Evolutionary conservation across 2,797 vertebrate genomes (phyloP), one percentile per base, ranked within the genome.

Genomic region (Acipenser transmontanus): DNA sequence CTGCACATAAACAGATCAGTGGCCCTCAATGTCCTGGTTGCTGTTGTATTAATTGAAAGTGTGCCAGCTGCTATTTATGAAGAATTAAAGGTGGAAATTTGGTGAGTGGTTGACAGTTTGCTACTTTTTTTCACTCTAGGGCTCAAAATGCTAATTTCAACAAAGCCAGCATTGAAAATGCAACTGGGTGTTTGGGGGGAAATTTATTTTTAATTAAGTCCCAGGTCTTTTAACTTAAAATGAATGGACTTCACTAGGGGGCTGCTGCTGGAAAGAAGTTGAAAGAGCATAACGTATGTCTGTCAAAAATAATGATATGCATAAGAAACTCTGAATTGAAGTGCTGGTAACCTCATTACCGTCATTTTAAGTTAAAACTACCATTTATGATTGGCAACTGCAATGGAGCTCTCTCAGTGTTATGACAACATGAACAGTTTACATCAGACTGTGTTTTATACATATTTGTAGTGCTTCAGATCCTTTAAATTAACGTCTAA

Each of bases 121-220:
- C 84, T 87, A 84, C 87, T 88, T 84, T 69, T 34, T 80, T 77
- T 81, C 73, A 73, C 82, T 88, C 85, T 80, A 77, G 83, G 81
- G 80, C 72, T 82, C 82, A 82, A 77, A 77, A 87, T 81, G 82
- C 80, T 88, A 85, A 88, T 88, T 91, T 85, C 84, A 85, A 84
- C 83, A 84, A 34, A 81, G 79, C 80, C 82, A 82, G 78, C 76
- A 78, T 83, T 78, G 60, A 79, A 88, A 80, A 79, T 76, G 51
- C 69, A 74, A 71, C 77, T 68, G 71, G 73, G 74, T 87, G 87
- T 89, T 86, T 85, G 76, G 87, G 87, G 34, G 85, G 89, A 88
- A 91, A 88, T 86, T 87, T 85, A 89, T 88, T 91, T 89, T 89
- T 89, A 90, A 91, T 91, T 89, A 89, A 90, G 88, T 86, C 87